Conservation (phyloP, 1,140 invertebrate genomes). For the Cyrtorhinus lividipennis region DNA sequence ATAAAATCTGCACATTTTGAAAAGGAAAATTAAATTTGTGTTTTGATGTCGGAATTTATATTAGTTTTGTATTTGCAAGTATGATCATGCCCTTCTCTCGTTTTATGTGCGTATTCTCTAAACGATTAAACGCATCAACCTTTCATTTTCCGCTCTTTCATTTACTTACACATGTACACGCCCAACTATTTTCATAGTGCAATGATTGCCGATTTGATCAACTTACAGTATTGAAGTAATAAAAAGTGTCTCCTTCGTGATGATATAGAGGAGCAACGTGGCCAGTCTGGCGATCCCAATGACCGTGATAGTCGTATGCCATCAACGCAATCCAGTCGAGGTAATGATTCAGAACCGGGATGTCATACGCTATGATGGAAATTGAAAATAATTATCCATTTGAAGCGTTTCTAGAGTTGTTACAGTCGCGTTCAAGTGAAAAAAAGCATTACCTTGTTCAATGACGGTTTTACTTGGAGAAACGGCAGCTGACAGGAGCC, state of each 20-base stretch:
- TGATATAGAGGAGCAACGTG: slow-evolving; percentile 68
- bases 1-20: no score
- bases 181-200: no score
- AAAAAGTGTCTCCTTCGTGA: slow-evolving; percentile 53
- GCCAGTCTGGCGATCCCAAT: slow-evolving; percentile 70
- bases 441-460: slow-evolving; percentile 34
- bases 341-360: slow-evolving; percentile 49
- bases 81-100: no score
- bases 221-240: slow-evolving; percentile 33
- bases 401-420: no score
- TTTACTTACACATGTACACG: no score
- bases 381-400: not conserved
- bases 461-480: slow-evolving; percentile 39
- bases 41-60: no score
- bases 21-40: no score
- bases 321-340: slow-evolving; percentile 78
- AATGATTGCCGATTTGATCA: not conserved
- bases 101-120: no score
- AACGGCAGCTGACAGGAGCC: slow-evolving; percentile 39
- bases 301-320: slow-evolving; percentile 75
- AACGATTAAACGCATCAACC: no score
- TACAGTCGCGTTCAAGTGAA: no score
- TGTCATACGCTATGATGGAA: slow-evolving; percentile 50
- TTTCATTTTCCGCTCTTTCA: no score
- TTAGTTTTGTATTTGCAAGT: no score